Evolutionary conservation across 2,113 vertebrate genomes (phyloP), one percentile per base, ranked within the genome.

Genomic region (Onychostruthus taczanowskii): DNA sequence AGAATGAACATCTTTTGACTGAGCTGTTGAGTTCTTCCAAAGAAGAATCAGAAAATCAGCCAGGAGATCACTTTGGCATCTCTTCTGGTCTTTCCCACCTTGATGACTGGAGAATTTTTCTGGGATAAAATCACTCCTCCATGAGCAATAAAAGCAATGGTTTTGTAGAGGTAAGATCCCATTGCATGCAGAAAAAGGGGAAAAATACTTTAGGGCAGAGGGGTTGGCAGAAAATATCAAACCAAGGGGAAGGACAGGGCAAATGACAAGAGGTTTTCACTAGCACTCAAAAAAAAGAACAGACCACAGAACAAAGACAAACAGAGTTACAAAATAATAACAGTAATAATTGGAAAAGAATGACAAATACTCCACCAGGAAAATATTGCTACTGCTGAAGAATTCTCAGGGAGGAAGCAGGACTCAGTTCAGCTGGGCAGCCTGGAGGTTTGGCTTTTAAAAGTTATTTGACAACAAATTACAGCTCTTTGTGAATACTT

Each of bases 311-410:
- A 74, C 13, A 81, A 79, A 37, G 68, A 89, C 30, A 93, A 67
- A 79, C 5, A 56, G 44, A 73, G 47, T 64, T 91, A 89, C 59
- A 86, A 80, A 89, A 87, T 80, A 87, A 70, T n/a, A 81, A 59
- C 72, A 84, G 15, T 33, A 94, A 75, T 82, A 87, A 84, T 16
- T 92, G 52, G 81, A 55, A 86, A 92, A 91, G 72, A 87, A 95
- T 74, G 72, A 72, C 31, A 88, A 96, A 67, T 30, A 72, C 15
- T 90, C 86, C 72, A 89, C 26, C 30, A 85, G 82, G 81, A 72
- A 72, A 93, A 85, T 22, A 85, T 1, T 93, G 89, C 35, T 75
- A 33, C 56, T 64, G 89, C 77, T 89, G 61, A 59, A 78, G 81
- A 74, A 75, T 68, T 74, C 70, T 87, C 47, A 84, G 16, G 0